phyloP scores from a whole-genome alignment of 2,797 vertebrate species.

The Poecilia gillii region DNA sequence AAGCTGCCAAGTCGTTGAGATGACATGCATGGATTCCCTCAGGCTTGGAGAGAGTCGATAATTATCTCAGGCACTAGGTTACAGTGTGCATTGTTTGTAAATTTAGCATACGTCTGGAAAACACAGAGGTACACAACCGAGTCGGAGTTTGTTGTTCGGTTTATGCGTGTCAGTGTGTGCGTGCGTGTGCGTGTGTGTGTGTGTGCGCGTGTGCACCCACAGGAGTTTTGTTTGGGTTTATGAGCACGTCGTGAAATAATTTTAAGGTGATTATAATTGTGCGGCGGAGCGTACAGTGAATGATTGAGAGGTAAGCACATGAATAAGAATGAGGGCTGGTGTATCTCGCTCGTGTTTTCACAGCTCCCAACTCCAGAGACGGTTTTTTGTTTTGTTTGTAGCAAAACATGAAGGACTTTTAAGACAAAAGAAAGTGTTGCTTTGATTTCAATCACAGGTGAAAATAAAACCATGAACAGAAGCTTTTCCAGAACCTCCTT shows the following conservation, averaged over 20 bases:
- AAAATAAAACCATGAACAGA: background rate
- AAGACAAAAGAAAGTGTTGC: slow-evolving; percentile 49
- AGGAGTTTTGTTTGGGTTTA: slow-evolving; percentile 58
- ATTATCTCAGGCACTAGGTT: slow-evolving; percentile 11
- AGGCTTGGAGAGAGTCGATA: background rate
- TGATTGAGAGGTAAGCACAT: slow-evolving; percentile 73
- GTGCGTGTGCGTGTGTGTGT: background rate
- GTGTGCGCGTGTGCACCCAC: slow-evolving; percentile 1
- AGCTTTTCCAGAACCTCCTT: too few species aligned
- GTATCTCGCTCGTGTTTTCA: background rate
- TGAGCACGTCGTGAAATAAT: slow-evolving; percentile 69
- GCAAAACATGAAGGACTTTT: slow-evolving; percentile 35
- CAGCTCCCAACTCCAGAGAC: slow-evolving; percentile 27
- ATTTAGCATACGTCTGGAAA: slow-evolving; percentile 18
- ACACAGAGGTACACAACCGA: background rate
- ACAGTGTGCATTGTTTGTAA: slow-evolving; percentile 31
- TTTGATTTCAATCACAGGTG: slow-evolving; percentile 54
- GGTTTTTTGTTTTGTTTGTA: slow-evolving; percentile 27
- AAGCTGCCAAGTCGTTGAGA: slow-evolving; percentile 33
- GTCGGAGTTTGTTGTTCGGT: slow-evolving; percentile 17
- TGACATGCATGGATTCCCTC: background rate
- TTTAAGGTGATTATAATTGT: slow-evolving; percentile 81
- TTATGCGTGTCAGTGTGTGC: background rate
- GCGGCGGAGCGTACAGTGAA: slow-evolving; percentile 62
- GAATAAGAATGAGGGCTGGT: slow-evolving; percentile 66